A percentile compares a stretch with the other conserved stretches of the same genome.
These are phyloP conservation scores for Synergus japonicus DNA, from an alignment of 2,888 invertebrate species.

Conservation along the genomic window DNA sequence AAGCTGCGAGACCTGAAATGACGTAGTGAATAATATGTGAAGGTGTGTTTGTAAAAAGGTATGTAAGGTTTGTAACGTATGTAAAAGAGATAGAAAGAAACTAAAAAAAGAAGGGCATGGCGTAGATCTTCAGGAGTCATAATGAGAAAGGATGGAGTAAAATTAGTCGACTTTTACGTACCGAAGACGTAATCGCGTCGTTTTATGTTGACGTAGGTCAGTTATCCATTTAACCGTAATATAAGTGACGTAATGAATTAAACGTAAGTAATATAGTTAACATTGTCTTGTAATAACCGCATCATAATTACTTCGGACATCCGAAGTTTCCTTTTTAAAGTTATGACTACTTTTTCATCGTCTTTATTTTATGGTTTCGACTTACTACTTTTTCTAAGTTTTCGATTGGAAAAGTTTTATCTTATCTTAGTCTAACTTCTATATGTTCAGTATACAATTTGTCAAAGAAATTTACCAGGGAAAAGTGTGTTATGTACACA, in stretches of 20 bases:
- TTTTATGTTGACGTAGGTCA: slow-evolving; percentile 59
- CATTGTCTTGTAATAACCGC: not conserved
- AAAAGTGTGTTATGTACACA: slow-evolving; percentile 21
- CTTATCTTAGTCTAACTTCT: slow-evolving; percentile 3
- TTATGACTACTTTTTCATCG: too few species aligned
- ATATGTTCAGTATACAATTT: slow-evolving; percentile 1
- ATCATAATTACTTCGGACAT: too few species aligned
- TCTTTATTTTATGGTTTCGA: not conserved
- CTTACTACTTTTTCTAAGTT: not conserved
- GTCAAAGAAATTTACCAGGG: not conserved
- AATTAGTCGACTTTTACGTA: not conserved
- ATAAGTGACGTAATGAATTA: slow-evolving; percentile 12
- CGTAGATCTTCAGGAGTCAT: not conserved
- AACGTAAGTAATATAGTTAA: not conserved
- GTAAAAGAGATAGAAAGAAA: not conserved
- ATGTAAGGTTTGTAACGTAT: too few species aligned
- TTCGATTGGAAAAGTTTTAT: not conserved
- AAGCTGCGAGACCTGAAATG: not conserved
- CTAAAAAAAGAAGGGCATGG: not conserved
- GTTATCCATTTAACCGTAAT: slow-evolving; percentile 53
- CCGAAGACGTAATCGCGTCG: not conserved
- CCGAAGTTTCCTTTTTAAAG: not conserved
- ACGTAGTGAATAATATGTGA: not conserved
- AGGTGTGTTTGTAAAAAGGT: not conserved
- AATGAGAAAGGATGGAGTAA: not conserved